Evolutionary conservation across 1,140 invertebrate genomes (phyloP).

Genomic region (Drosophila nannoptera): DNA sequence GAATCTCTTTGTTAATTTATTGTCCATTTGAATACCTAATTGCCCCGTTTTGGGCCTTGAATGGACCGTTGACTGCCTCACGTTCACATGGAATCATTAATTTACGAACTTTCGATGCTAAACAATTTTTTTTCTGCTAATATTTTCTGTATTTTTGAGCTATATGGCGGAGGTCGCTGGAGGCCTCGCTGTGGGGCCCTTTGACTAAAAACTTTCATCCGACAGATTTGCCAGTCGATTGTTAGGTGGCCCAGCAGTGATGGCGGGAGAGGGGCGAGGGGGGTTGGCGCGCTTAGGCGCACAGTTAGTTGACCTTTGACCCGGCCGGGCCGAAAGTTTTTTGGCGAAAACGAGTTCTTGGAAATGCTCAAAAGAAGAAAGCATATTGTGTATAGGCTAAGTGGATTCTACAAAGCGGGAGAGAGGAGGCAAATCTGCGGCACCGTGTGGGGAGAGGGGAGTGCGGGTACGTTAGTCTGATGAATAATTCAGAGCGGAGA

Average conservation of each 20-base stretch:
- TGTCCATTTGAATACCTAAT: background rate
- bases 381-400: constrained; percentile 10
- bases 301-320: constrained; percentile 48
- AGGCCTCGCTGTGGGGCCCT: constrained; percentile 13
- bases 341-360: constrained; percentile 51
- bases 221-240: constrained; percentile 23
- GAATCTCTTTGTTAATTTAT: background rate
- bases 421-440: background rate
- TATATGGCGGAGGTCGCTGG: constrained; percentile 14
- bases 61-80: no score
- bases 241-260: no score
- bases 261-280: no score
- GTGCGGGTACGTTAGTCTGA: constrained; percentile 21
- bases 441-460: background rate
- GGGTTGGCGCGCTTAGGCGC: constrained; percentile 3
- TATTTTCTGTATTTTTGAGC: background rate
- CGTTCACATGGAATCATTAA: constrained; percentile 1
- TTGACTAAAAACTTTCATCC: constrained; percentile 46
- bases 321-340: constrained; percentile 25
- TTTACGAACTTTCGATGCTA: constrained; percentile 27
- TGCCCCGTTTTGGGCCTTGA: constrained; percentile 5
- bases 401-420: background rate
- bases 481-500: constrained; percentile 62
- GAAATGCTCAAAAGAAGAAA: constrained; percentile 9
- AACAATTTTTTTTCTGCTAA: constrained; percentile 14